These are phyloP conservation scores for Dendrolimus houi DNA, from an alignment of 2,888 invertebrate genomes.

Conservation along the genomic window DNA sequence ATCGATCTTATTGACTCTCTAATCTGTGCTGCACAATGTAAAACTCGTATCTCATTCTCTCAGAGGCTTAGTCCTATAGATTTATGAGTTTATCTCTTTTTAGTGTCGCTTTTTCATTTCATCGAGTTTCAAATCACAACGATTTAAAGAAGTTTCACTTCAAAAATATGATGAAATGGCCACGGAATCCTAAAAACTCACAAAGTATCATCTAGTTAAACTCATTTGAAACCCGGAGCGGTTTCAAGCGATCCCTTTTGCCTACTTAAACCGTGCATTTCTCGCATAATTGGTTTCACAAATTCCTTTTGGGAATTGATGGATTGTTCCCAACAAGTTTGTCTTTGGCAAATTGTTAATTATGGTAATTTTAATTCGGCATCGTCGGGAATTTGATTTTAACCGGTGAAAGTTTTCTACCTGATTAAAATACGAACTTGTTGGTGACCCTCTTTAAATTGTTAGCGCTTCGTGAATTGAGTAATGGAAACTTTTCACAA, in stretches of 20 bases:
- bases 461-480: constrained; percentile 9
- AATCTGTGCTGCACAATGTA: no score
- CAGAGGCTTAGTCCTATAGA: no score
- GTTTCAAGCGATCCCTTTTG: background rate
- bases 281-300: constrained; percentile 48
- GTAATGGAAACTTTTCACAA: background rate
- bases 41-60: no score
- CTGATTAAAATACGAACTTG: constrained; percentile 30
- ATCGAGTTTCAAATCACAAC: no score
- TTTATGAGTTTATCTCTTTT: no score
- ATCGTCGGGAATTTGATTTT: constrained; percentile 25
- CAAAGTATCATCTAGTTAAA: background rate
- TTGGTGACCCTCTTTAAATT: constrained; percentile 30
- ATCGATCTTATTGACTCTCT: no score
- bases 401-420: constrained; percentile 26
- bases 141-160: no score
- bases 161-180: background rate
- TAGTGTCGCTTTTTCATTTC: no score
- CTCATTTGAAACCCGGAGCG: background rate
- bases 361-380: constrained; percentile 43
- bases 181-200: background rate
- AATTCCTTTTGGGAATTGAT: constrained; percentile 43
- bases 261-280: constrained; percentile 21
- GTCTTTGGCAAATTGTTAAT: constrained; percentile 55
- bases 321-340: constrained; percentile 55